phyloP scores from a whole-genome alignment of 2,113 vertebrate genomes.

The Rhynchopsitta pachyrhyncha region DNA sequence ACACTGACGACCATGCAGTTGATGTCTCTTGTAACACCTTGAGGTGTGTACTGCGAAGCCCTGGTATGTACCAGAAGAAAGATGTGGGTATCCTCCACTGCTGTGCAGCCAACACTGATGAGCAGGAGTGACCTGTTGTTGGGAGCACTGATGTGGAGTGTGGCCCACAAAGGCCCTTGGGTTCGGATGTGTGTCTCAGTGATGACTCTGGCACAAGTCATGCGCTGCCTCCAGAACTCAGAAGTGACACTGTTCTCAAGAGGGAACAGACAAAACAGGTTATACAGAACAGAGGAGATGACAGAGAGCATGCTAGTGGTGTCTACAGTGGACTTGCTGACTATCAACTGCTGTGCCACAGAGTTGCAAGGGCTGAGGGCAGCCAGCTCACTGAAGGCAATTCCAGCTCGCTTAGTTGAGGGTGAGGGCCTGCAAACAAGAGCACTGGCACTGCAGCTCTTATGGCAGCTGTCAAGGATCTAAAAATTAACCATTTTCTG shows the following conservation, averaged over 20 bases:
- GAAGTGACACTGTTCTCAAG: not conserved
- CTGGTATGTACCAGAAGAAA: not conserved
- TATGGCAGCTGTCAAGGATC: not conserved
- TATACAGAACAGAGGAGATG: not conserved
- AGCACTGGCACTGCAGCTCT: not conserved
- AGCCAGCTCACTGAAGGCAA: not conserved
- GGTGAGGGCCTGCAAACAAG: not conserved
- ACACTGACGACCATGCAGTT: fast-evolving
- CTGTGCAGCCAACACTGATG: not conserved
- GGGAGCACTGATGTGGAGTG: not conserved
- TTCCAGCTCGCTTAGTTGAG: not conserved
- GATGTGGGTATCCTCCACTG: not conserved
- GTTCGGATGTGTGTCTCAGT: fast-evolving
- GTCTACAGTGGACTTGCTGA: not conserved
- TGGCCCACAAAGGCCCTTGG: fast-evolving
- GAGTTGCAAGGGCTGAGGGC: not conserved
- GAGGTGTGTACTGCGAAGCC: not conserved
- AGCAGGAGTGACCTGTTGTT: not conserved
- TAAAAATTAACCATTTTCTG: not conserved
- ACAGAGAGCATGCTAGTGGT: not conserved
- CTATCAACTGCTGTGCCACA: not conserved
- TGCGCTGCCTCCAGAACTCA: not conserved
- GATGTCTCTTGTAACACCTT: not conserved
- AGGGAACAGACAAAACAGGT: not conserved
- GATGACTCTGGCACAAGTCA: not conserved